A percentile compares a stretch with the other conserved stretches of the same genome.
phyloP scores from a whole-genome alignment of 2,113 vertebrate species.

The Hystrix cristata region DNA sequence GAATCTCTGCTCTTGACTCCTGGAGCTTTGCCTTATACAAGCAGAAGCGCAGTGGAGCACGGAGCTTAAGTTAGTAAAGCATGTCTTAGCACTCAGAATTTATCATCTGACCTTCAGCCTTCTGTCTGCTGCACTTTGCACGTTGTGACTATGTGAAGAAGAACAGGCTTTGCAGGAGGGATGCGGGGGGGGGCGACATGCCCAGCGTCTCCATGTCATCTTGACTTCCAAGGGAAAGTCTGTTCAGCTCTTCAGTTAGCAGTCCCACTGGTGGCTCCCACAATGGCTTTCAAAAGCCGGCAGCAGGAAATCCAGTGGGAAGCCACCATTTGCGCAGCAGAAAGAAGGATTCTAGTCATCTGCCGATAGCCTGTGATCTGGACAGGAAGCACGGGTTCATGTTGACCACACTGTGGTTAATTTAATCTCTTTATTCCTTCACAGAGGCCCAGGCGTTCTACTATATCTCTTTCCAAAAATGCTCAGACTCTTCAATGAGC shows the following conservation, averaged over 20 bases:
- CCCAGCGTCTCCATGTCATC: slow-evolving; percentile 1
- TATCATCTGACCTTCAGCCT: slow-evolving; percentile 68
- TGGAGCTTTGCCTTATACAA: not conserved
- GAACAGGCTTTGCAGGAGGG: not conserved
- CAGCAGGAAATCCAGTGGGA: slow-evolving; percentile 39
- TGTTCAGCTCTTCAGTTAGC: slow-evolving; percentile 65
- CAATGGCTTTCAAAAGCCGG: slow-evolving; percentile 38
- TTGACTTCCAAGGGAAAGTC: slow-evolving; percentile 51
- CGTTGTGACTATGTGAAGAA: slow-evolving; percentile 49
- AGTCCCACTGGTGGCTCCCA: slow-evolving; percentile 54
- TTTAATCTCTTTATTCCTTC: not conserved
- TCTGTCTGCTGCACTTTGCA: slow-evolving; percentile 20
- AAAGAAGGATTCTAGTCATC: not conserved
- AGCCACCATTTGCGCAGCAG: not conserved
- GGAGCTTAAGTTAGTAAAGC: not conserved
- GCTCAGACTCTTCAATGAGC: not conserved
- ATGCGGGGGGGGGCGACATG: not conserved
- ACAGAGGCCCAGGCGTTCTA: not conserved
- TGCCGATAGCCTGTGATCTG: not conserved
- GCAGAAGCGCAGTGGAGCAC: not conserved
- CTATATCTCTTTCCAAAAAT: not conserved
- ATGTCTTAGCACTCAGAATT: not conserved
- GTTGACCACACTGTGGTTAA: not conserved
- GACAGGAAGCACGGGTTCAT: not conserved
- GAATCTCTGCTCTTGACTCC: not conserved